Conservation (phyloP, 2,797 vertebrate genomes). For the Thunnus albacares region DNA sequence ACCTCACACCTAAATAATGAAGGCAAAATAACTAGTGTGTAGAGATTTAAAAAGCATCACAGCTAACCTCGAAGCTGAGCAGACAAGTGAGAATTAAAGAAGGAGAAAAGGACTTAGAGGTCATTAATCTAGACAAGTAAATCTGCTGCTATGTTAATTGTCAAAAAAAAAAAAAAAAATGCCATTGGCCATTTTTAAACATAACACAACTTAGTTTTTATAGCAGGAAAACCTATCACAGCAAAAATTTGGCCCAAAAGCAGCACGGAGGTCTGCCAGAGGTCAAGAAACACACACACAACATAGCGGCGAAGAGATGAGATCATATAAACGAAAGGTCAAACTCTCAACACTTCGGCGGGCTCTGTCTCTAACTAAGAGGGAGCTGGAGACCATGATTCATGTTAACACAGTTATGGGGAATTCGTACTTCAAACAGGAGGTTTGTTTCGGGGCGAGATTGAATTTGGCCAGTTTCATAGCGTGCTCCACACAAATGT, state of each 20-base stretch:
- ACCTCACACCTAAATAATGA: conserved; percentile 4
- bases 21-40: conserved; percentile 8
- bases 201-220: background rate
- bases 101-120: background rate
- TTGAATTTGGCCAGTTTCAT: conserved; percentile 29
- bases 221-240: background rate
- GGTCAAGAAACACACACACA: conserved; percentile 33
- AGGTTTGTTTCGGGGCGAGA: conserved; percentile 39
- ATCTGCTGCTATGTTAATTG: conserved; percentile 22
- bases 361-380: conserved; percentile 2
- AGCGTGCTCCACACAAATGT: conserved; percentile 22
- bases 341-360: background rate
- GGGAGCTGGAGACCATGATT: conserved; percentile 30
- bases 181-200: background rate
- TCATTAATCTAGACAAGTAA: conserved; percentile 23
- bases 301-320: conserved; percentile 1
- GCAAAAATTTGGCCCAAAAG: conserved; percentile 23
- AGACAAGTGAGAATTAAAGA: too few relatives aligned
- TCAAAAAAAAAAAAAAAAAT: conserved; percentile 12
- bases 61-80: background rate
- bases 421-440: conserved; percentile 50
- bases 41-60: background rate
- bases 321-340: conserved; percentile 31
- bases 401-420: conserved; percentile 32
- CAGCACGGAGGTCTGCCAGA: conserved; percentile 21